Percentiles rank a stretch among this genome's conserved stretches.
phyloP scores from a whole-genome alignment of 2,888 invertebrate genomes.

The Pandemis heparana region DNA sequence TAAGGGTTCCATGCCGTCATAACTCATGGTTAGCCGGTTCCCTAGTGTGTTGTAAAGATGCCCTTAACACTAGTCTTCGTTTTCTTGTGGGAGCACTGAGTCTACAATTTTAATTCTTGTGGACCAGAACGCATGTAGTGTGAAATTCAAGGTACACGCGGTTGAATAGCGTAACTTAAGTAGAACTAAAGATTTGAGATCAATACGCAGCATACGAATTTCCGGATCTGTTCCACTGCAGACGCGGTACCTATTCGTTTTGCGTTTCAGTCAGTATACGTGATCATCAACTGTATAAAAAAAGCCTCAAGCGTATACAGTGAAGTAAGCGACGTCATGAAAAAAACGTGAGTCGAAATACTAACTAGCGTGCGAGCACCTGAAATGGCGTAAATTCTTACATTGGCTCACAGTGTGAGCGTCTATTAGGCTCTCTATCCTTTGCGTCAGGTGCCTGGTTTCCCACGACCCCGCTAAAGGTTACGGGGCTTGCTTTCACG shows the following conservation, averaged over 20 bases:
- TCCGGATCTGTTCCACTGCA: too few relatives aligned
- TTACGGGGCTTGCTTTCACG: constrained; percentile 83
- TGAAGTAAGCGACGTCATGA: constrained; percentile 9
- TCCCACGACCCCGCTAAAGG: constrained; percentile 82
- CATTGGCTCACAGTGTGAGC: constrained; percentile 72
- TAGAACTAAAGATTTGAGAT: not conserved
- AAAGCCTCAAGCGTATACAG: not conserved
- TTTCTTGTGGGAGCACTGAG: constrained; percentile 71
- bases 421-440: constrained; percentile 79
- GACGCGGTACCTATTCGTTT: too few relatives aligned
- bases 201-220: too few relatives aligned
- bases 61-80: constrained; percentile 85
- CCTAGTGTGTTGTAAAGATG: constrained; percentile 83
- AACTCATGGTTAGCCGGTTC: constrained; percentile 81
- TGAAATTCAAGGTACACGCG: not conserved
- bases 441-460: constrained; percentile 75
- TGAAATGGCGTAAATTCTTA: constrained; percentile 71
- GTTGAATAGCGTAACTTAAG: not conserved
- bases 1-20: constrained; percentile 82
- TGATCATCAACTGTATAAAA: not conserved
- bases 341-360: constrained; percentile 30
- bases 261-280: not conserved
- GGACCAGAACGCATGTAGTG: constrained; percentile 46
- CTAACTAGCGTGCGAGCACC: constrained; percentile 63
- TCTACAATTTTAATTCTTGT: constrained; percentile 58